Conservation (phyloP, 2,888 invertebrate genomes). For the Synergus gifuensis region DNA sequence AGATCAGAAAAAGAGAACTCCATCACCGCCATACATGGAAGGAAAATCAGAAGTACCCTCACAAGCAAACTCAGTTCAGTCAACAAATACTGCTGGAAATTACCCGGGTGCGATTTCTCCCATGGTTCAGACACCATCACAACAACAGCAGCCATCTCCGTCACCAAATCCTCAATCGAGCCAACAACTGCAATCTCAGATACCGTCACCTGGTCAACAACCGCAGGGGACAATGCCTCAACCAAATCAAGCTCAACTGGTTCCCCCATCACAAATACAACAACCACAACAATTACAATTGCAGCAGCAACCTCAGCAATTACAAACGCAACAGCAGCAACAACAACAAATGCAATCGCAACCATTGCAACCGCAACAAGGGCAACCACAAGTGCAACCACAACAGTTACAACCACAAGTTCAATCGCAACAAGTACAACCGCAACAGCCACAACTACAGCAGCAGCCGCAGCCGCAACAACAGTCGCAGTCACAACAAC, state of each 20-base stretch:
- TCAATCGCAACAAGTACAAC: slow-evolving; percentile 20
- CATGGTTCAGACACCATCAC: slow-evolving; percentile 65
- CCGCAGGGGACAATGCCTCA: slow-evolving; percentile 29
- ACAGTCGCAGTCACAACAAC: slow-evolving; percentile 72
- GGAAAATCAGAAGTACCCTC: slow-evolving; percentile 65
- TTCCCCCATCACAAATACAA: slow-evolving; percentile 42
- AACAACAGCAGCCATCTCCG: slow-evolving; percentile 43
- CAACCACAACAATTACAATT: slow-evolving; percentile 42
- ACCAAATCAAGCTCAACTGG: slow-evolving; percentile 42
- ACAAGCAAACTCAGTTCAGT: slow-evolving; percentile 57
- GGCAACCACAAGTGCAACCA: slow-evolving; percentile 50
- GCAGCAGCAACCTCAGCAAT: slow-evolving; percentile 50
- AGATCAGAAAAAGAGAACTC: slow-evolving; percentile 70
- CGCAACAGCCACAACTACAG: slow-evolving; percentile 78
- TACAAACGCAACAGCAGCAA: slow-evolving; percentile 30
- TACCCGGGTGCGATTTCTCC: slow-evolving; percentile 69
- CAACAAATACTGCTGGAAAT: slow-evolving; percentile 62
- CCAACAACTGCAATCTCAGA: slow-evolving; percentile 67
- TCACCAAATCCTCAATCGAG: slow-evolving; percentile 55
- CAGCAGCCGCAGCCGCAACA: slow-evolving; percentile 72
- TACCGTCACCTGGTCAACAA: slow-evolving; percentile 64
- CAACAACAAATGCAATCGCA: neutral
- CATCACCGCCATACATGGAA: slow-evolving; percentile 72
- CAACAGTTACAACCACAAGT: slow-evolving; percentile 39
- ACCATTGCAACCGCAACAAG: slow-evolving; percentile 37